phyloP scores from a whole-genome alignment of 2,113 vertebrate species.

The Percina caprodes region DNA sequence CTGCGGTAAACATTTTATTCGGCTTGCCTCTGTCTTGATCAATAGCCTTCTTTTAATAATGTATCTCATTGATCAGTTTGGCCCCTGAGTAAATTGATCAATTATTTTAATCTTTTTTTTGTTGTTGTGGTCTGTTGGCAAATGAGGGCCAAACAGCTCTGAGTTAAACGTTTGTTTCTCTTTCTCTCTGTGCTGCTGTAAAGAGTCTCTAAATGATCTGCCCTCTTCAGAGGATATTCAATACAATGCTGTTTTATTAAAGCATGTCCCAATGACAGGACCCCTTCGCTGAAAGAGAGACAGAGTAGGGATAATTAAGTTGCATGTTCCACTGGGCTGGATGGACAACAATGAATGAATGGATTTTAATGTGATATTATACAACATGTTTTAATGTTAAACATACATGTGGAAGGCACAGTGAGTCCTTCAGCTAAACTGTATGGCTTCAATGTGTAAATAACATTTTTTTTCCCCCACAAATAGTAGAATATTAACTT shows the following conservation, averaged over 20 bases:
- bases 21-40: conserved; percentile 79
- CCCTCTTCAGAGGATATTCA: not conserved
- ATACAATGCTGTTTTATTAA: conserved; percentile 18
- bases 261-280: not conserved
- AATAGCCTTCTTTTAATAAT: conserved; percentile 87
- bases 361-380: too few species aligned
- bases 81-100: conserved; percentile 85
- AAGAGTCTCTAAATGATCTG: conserved; percentile 18
- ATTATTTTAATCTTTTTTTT: conserved; percentile 83
- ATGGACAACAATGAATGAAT: too few species aligned
- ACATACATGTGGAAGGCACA: too few species aligned
- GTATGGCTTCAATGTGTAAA: too few species aligned
- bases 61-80: conserved; percentile 86
- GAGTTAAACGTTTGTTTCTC: conserved; percentile 59
- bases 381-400: too few species aligned
- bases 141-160: conserved; percentile 62
- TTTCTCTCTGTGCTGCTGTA: not conserved
- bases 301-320: too few species aligned
- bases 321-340: too few species aligned
- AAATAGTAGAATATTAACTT: too few species aligned
- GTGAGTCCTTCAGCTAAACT: too few species aligned
- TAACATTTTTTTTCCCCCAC: too few species aligned
- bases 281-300: too few species aligned
- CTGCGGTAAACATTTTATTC: conserved; percentile 86
- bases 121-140: conserved; percentile 53